These are phyloP conservation scores for Trachelus troglodyta DNA, from an alignment of 2,888 invertebrate genomes.

Conservation along the genomic window DNA sequence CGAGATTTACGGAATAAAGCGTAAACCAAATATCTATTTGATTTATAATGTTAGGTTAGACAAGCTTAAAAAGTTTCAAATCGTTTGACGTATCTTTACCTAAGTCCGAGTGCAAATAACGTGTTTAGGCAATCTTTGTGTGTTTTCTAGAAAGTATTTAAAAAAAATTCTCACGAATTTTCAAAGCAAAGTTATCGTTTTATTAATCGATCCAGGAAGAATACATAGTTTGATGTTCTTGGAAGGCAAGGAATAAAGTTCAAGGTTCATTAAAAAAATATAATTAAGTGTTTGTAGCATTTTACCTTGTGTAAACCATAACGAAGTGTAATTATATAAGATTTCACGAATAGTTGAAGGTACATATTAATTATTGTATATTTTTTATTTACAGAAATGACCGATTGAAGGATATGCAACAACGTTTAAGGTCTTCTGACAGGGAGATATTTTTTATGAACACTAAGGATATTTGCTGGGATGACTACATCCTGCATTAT, in stretches of 20 bases:
- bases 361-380: not conserved
- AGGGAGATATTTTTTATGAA: constrained; percentile 66
- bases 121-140: no score
- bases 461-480: constrained; percentile 71
- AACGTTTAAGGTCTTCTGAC: constrained; percentile 54
- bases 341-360: not conserved
- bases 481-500: constrained; percentile 76
- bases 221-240: not conserved
- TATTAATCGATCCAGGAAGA: no score
- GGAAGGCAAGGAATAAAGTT: not conserved
- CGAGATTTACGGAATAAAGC: no score
- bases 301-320: not conserved
- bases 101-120: not conserved
- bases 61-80: not conserved
- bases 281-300: not conserved
- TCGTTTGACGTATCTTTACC: not conserved
- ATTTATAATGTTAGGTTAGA: no score
- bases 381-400: constrained; percentile 48
- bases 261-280: not conserved
- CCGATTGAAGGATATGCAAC: constrained; percentile 39
- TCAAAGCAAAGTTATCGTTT: no score
- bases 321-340: not conserved
- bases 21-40: no score
- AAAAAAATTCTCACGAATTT: no score
- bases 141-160: no score